Evolutionary conservation across 92 coral and sea anemone species (phyloP).

Genomic region (Phenganax subtilis): DNA sequence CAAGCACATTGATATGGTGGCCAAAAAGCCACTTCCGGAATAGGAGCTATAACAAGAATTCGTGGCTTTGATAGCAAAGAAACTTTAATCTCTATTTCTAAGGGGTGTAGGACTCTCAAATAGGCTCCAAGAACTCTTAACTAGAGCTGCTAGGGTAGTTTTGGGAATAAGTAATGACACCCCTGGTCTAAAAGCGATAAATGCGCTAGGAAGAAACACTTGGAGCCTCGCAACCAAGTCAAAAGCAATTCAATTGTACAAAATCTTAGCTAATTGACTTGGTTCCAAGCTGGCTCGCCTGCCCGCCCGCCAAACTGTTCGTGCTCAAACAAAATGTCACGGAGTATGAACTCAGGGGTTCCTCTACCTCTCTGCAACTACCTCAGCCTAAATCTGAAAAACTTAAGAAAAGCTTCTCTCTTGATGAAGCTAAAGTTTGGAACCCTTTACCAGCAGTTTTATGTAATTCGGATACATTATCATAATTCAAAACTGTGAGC

Average conservation of each 20-base stretch:
- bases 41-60: slow-evolving; percentile 45
- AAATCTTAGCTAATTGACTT: slow-evolving; percentile 22
- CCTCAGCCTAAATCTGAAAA: slow-evolving; percentile 46
- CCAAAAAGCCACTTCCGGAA: slow-evolving; percentile 41
- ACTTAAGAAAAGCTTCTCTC: slow-evolving; percentile 43
- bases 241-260: slow-evolving; percentile 43
- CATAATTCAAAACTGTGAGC: slow-evolving; percentile 32
- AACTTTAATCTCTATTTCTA: slow-evolving; percentile 39
- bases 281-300: background rate
- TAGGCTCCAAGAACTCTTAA: slow-evolving; percentile 49
- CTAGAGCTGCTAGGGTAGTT: slow-evolving; percentile 47
- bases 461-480: slow-evolving; percentile 34
- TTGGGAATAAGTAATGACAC: slow-evolving; percentile 38
- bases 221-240: slow-evolving; percentile 35
- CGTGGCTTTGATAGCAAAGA: slow-evolving; percentile 28
- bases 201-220: slow-evolving; percentile 46
- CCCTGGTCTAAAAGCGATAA: slow-evolving; percentile 34
- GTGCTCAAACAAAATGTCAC: slow-evolving; percentile 33
- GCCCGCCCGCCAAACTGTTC: slow-evolving; percentile 38
- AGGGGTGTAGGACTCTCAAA: slow-evolving; percentile 46
- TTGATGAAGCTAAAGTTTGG: slow-evolving; percentile 50
- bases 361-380: slow-evolving; percentile 52
- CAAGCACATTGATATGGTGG: slow-evolving; percentile 33
- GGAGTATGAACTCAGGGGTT: slow-evolving; percentile 43
- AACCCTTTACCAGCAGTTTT: slow-evolving; percentile 43